Base-by-base conservation (phyloP, 37 sponge, comb jelly and placozoan species). In the Chondrilla cf. caribensis region DNA sequence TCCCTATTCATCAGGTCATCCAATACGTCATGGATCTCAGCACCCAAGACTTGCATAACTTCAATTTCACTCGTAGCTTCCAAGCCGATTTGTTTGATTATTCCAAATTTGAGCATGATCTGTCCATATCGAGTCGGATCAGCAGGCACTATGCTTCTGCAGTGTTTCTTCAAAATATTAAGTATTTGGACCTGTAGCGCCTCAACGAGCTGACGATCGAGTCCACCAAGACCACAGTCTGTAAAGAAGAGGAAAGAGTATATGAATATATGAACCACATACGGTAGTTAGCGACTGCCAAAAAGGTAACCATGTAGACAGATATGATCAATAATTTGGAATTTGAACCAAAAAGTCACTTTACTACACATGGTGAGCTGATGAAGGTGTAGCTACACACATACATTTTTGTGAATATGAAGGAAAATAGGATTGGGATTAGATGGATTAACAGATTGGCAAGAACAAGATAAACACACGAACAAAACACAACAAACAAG, bases 91-190 rank as follows among this genome's bases (percentile, higher is more conserved):
- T 94, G 81, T 37, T 87, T 89, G 79, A 95, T 75, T 3, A 87
- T 82, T 5, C 88, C 84, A 8, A 95, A 79, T 22, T 90, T 86
- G 44, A 95, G 87, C 36, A 95, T 76, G 11, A 95, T 82, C 57
- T 91, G 89, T 6, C 91, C 84, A 60, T 93, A 93, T 14, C 96
- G 75, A 39, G 81, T 87, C 0, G 86, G 88, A 26, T 92, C 76
- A 24, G 78, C 78, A 6, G 96, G 94, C 67, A 88, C 87, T 60
- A 80, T 82, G 32, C 77, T 78, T 67, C 86, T 89, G 78, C 84
- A 80, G 59, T 94, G 86, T 21, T 36, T 81, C 77, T 90, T 89
- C n/a, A 95, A 83, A 9, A 82, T 57, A 26, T 85, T 81, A 17
- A 93, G 86, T 26, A 82, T 86, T 51, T 88, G 94, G 58, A 90